Conservation (phyloP, 2,888 invertebrate genomes). For the Zonitis immaculata region DNA sequence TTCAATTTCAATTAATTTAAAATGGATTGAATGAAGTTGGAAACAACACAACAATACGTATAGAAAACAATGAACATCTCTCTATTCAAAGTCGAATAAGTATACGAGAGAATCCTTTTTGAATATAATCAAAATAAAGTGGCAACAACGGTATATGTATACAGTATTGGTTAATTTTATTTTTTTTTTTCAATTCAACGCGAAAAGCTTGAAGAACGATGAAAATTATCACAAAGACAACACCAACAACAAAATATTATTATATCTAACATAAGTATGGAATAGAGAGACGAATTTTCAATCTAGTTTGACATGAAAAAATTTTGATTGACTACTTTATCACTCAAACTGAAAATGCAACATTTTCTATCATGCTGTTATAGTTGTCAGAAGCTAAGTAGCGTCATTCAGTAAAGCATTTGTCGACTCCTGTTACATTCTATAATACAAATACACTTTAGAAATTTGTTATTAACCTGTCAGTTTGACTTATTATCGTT, state of each 20-base stretch:
- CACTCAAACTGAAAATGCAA: conserved; percentile 11
- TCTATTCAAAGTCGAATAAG: background rate
- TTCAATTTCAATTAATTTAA: background rate
- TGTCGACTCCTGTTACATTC: conserved; percentile 18
- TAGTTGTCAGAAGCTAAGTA: conserved; percentile 27
- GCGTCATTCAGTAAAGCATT: conserved; percentile 25
- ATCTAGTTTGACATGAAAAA: too few species aligned
- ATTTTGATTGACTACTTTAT: conserved; percentile 16
- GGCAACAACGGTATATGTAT: background rate
- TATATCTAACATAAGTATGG: too few species aligned
- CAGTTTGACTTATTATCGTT: conserved; percentile 16
- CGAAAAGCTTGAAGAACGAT: background rate
- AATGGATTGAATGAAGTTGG: background rate
- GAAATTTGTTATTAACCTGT: conserved; percentile 19
- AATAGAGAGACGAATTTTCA: too few species aligned
- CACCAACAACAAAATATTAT: background rate
- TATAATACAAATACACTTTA: conserved; percentile 8
- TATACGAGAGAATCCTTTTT: too few species aligned
- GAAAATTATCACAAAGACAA: too few species aligned
- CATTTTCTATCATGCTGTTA: conserved; percentile 26
- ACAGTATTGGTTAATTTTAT: background rate
- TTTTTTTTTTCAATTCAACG: background rate
- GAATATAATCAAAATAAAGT: background rate
- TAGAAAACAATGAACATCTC: background rate
- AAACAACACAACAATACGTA: background rate